Conservation (phyloP, 2,113 vertebrate genomes). For the Tympanuchus pallidicinctus region DNA sequence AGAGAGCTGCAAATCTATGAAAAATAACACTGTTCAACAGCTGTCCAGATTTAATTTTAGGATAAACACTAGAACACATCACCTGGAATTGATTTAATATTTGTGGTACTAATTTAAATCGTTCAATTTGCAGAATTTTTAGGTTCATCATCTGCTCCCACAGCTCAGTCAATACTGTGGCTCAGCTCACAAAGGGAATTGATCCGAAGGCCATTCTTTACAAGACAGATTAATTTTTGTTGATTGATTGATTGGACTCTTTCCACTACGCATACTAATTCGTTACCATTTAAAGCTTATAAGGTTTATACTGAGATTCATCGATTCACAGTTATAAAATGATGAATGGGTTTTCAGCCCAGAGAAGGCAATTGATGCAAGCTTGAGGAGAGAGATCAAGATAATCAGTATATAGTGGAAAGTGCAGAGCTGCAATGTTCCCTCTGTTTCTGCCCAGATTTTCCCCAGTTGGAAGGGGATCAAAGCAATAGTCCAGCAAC, state of each 20-base stretch:
- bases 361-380: not conserved
- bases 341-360: not conserved
- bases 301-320: not conserved
- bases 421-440: not conserved
- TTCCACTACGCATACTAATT: not conserved
- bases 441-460: not conserved
- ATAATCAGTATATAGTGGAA: not conserved
- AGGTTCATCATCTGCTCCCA: constrained; percentile 9
- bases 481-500: not conserved
- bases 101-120: not conserved
- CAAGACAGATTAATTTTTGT: constrained; percentile 42
- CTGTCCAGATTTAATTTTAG: not conserved
- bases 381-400: not conserved
- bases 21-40: not conserved
- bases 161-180: not conserved
- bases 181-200: constrained; percentile 5
- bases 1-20: not conserved
- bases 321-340: not conserved
- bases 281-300: not conserved
- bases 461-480: not conserved
- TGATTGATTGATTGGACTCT: not conserved
- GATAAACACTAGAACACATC: not conserved
- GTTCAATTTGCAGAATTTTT: not conserved
- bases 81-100: constrained; percentile 42
- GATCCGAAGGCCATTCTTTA: not conserved